Evolutionary conservation across 2,797 vertebrate species (phyloP), one percentile per base, ranked within the genome.

Genomic region (Psittacula derbiana): DNA sequence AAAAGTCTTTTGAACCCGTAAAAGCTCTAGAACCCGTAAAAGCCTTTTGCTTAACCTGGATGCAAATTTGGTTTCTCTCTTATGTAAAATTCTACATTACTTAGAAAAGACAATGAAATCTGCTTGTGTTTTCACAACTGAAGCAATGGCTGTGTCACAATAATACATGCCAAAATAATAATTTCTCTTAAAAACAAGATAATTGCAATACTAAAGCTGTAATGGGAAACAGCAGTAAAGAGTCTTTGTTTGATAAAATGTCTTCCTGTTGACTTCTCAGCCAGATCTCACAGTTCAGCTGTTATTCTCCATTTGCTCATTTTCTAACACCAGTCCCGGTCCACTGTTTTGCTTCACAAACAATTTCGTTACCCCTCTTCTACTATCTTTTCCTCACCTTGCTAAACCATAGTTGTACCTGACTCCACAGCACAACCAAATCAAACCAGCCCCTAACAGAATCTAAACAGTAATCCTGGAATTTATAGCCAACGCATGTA

Each of bases 401-500:
- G 57, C 52, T 23, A 3, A 16, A 27, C 9, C 0, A 0, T 16
- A 53, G 28, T 16, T 88, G 40, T 7, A 1, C 18, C 64, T 70
- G 24, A 55, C 23, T 73, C 33, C 16, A 30, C 20, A 30, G 11
- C 16, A 52, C 30, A 89, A 40, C 3, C 20, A 70, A 62, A 93
- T 12, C 3, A 1, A 52, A 86, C 38, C 23, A 66, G 30, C 8
- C 6, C 1, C 44, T 79, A 41, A 47, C 13, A 65, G 13, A 71
- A 57, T 24, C 55, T 27, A 50, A 33, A 44, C 47, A 85, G 41
- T 31, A 85, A 60, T 73, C 21, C 21, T 25, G 21, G 18, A 41
- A 57, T 13, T 52, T 64, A 14, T 1, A 80, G 25, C 27, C 72
- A 85, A n/a, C 0, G 0, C 0, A 0, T 52, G 57, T 60, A 86